Percentiles rank a stretch among this genome's conserved stretches.
Evolutionary conservation across 2,113 vertebrate species (phyloP).

Genomic region (Paratilapia polleni): DNA sequence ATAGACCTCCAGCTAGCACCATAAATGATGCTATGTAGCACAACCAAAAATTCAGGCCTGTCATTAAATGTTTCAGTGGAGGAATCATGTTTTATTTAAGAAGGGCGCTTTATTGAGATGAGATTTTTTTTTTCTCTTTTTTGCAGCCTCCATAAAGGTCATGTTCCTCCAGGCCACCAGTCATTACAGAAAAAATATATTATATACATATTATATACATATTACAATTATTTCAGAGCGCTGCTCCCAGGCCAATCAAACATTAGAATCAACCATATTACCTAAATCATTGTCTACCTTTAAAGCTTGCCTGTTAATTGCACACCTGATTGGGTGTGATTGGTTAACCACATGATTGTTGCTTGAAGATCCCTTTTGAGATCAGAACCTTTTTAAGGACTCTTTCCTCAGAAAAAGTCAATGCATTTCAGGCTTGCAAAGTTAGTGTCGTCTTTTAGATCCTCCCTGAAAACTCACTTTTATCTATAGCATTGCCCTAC

Average conservation of each 20-base stretch:
- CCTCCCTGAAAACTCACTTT: not conserved
- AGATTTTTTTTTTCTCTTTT: not conserved
- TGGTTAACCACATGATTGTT: constrained; percentile 26
- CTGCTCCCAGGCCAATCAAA: constrained; percentile 11
- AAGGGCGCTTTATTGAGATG: not conserved
- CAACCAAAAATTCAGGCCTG: not conserved
- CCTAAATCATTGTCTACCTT: not conserved
- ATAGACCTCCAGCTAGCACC: not conserved
- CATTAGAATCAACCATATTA: constrained; percentile 13
- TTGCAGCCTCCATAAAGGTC: not conserved
- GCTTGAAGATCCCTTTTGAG: constrained; percentile 20
- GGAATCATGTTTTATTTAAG: not conserved
- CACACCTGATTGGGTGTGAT: constrained; percentile 24
- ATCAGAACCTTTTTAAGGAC: not conserved
- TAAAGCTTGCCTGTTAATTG: constrained; percentile 6
- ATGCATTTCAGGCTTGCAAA: not conserved
- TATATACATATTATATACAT: not conserved
- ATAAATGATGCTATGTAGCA: not conserved
- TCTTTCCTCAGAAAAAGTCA: not conserved
- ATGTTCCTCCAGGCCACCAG: not conserved
- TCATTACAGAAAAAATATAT: not conserved
- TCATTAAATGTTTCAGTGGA: not conserved
- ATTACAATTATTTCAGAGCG: not conserved
- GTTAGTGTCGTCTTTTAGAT: not conserved
- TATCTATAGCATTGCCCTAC: not conserved